These are phyloP conservation scores for Nycticryphes semicollaris DNA, from an alignment of 2,113 vertebrate species.

Conservation along the genomic window DNA sequence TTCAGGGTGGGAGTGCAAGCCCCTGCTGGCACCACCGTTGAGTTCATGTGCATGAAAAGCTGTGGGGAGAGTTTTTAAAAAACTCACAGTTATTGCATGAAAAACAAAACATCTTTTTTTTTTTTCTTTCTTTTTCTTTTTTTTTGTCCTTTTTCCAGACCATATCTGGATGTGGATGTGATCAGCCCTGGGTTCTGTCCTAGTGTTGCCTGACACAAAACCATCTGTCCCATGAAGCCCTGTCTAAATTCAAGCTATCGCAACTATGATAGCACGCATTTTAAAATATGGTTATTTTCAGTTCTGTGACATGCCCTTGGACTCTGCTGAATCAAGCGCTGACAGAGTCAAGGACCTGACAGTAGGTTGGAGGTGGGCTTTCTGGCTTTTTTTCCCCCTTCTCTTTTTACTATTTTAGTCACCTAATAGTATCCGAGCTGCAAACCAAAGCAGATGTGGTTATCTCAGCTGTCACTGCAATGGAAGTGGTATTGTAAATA, in stretches of 20 bases:
- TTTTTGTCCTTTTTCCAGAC: not conserved
- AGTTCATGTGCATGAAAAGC: not conserved
- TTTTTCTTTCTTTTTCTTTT: not conserved
- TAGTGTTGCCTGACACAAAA: not conserved
- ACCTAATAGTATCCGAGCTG: not conserved
- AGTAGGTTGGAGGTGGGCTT: not conserved
- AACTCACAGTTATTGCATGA: not conserved
- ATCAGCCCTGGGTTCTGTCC: not conserved
- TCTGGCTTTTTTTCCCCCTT: not conserved
- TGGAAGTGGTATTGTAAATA: not conserved
- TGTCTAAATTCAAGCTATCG: not conserved
- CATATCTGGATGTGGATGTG: not conserved
- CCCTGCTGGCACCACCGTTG: not conserved
- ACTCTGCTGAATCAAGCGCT: not conserved
- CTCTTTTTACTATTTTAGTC: not conserved
- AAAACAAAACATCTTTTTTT: not conserved
- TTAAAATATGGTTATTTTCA: not conserved
- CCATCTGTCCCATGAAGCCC: not conserved
- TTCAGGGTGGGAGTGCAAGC: not conserved
- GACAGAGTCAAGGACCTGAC: constrained; percentile 9
- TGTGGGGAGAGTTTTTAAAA: not conserved
- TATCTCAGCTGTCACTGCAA: constrained; percentile 28
- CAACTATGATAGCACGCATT: not conserved
- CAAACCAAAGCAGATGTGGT: constrained; percentile 8
- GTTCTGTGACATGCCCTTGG: not conserved